Evolutionary conservation across 2,797 vertebrate species (phyloP), one percentile per base, ranked within the genome.

Genomic region (Tinamus major): DNA sequence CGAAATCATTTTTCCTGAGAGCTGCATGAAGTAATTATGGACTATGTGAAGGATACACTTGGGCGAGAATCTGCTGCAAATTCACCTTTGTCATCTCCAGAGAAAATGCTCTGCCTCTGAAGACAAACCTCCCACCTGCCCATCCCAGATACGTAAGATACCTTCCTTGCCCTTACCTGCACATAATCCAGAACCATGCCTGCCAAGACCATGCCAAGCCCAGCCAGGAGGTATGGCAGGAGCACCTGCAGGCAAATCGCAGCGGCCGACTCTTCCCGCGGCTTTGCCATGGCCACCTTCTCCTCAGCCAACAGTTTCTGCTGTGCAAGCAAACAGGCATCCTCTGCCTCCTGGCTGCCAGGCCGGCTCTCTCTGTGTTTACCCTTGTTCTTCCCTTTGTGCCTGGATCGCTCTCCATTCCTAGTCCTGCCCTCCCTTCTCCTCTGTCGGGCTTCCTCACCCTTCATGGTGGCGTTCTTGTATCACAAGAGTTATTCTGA

Each of bases 141-240:
- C 76, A 7, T 5, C 8, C 13, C 23, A 56, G 12, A 27, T 51
- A 49, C 9, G 31, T 62, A 48, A n/a, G 5, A 62, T 18, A 16
- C 26, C 31, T 61, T 83, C 87, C 56, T 75, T 79, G 55, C 56
- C 53, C 98, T 97, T 97, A 99, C 99, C 99, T 99, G 98, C 78
- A 98, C 97, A 35, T 93, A 95, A 97, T 99, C 98, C 97, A 99
- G 96, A 92, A 99, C 97, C 97, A 99, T 94, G 49, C 99, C 99
- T 2, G 99, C 98, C 39, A 97, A 95, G 68, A 98, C 98, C 98
- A 99, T 98, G 55, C 98, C 99, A 90, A 99, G 95, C 64, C 99
- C 99, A 13, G 99, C 98, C 48, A 98, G 93, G 76, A 98, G 79
- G 95, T 98, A 99, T 0, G 98, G 98, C 79, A 98, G 92, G 58